Percentiles rank a stretch among this genome's conserved stretches.
Evolutionary conservation across 1,140 invertebrate species (phyloP).

Genomic region (Trissolcus basalis): DNA sequence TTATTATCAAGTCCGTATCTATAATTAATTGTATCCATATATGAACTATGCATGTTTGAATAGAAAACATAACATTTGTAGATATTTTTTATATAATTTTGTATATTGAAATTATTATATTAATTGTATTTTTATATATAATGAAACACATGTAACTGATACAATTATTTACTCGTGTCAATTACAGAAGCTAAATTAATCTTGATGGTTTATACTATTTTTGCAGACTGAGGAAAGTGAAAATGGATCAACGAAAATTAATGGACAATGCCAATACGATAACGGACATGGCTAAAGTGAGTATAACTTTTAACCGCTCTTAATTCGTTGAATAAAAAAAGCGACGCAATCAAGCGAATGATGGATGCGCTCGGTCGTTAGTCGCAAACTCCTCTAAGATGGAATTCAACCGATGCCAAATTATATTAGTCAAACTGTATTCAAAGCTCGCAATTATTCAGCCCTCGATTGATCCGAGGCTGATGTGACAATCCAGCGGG

Average conservation of each 20-base stretch:
- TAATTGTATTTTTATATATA: no score
- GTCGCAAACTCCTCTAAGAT: neutral
- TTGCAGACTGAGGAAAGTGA: slow-evolving; percentile 96
- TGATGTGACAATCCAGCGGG: neutral
- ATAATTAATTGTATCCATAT: no score
- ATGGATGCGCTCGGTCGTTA: slow-evolving; percentile 29
- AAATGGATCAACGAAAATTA: slow-evolving; percentile 99
- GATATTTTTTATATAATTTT: no score
- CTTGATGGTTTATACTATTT: slow-evolving; percentile 17
- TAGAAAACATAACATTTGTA: no score
- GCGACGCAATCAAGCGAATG: slow-evolving; percentile 17
- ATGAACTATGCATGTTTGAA: no score
- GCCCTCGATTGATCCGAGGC: slow-evolving; percentile 18
- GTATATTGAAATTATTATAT: no score
- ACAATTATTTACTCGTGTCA: neutral
- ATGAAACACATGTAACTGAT: no score
- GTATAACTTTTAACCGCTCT: slow-evolving; percentile 48
- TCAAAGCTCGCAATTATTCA: slow-evolving; percentile 32
- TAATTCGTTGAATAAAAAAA: slow-evolving; percentile 10
- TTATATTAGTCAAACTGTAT: slow-evolving; percentile 35
- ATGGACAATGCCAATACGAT: slow-evolving; percentile 99
- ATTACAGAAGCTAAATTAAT: neutral
- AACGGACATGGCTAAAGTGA: slow-evolving; percentile 99
- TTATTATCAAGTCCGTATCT: no score
- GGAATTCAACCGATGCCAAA: slow-evolving; percentile 9